Percentiles rank a stretch among this genome's conserved stretches.
Evolutionary conservation across 2,113 vertebrate genomes (phyloP).

Genomic region (Struthidea cinerea): DNA sequence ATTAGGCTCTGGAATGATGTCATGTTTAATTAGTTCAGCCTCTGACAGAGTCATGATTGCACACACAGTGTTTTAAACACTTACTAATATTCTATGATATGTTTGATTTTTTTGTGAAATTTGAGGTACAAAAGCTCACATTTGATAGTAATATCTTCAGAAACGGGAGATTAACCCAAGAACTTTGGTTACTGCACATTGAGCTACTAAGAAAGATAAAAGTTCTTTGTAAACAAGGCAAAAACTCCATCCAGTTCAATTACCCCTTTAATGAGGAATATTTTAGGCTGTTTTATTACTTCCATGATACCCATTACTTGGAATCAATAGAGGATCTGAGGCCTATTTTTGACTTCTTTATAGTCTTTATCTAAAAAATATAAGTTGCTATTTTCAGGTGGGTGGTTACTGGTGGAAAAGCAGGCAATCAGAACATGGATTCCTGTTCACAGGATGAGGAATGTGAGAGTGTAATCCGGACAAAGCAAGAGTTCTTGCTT

Average conservation of each 20-base stretch:
- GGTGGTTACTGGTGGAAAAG: neutral
- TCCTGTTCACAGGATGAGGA: neutral
- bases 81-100: neutral
- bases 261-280: neutral
- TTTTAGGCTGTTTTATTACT: neutral
- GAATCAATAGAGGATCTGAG: neutral
- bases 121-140: neutral
- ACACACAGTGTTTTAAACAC: neutral
- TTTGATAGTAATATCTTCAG: neutral
- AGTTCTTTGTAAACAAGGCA: neutral
- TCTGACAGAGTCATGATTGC: neutral
- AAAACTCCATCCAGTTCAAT: neutral
- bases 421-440: neutral
- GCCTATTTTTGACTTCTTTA: neutral
- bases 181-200: neutral
- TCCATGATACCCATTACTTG: neutral
- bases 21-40: conserved; percentile 2
- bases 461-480: neutral
- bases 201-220: neutral
- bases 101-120: neutral
- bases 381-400: neutral
- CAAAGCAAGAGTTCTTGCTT: neutral
- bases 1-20: neutral
- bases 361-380: neutral
- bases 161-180: neutral